Evolutionary conservation across 1,140 invertebrate genomes (phyloP), one percentile per base, ranked within the genome.

Genomic region (Drosophila pseudoobscura): DNA sequence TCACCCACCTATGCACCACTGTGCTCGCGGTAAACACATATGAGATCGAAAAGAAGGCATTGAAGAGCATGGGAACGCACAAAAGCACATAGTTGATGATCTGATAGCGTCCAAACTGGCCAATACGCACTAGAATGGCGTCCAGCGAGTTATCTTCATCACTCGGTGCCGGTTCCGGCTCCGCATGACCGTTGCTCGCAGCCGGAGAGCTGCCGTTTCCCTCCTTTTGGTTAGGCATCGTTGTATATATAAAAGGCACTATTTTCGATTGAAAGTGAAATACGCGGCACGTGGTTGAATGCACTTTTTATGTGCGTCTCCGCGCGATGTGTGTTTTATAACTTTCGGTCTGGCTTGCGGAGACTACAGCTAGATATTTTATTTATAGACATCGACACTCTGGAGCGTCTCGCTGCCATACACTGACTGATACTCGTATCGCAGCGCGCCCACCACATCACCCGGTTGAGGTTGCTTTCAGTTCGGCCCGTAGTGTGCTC

Each of bases 1-100:
- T 45, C 3, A 50, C 63, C 56, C 17, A 94, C 94, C 94, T 94
- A 75, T 94, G 93, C 11, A 93, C 92, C 50, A 94, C 91, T 43
- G 93, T 92, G 55, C 92, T 93, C 11, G 94, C 93, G 1, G 94
- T 93, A 72, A 94, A 94, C 1, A 94, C 92, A 65, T 93, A 95
- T 50, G 92, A 93, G 31, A 92, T 89, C 17, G 92, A 92, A 41
- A 92, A 93, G 59, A 92, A 93, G 1, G 93, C 93, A 26, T 92
- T 91, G 62, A 94, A 92, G 8, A 94, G 89, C 50, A 94, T 91
- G 5, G 93, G 92, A 20, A 94, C 35, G 45, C 92, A 91, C 1
- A 94, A 88, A 29, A 94, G 75, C n/a, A 92, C 54, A 64, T 93
- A 93, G 41, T 92, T 93, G 3, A 91, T 88, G 8, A 93, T 82